phyloP scores from a whole-genome alignment of 1,140 invertebrate species.

The Grapholita molesta region DNA sequence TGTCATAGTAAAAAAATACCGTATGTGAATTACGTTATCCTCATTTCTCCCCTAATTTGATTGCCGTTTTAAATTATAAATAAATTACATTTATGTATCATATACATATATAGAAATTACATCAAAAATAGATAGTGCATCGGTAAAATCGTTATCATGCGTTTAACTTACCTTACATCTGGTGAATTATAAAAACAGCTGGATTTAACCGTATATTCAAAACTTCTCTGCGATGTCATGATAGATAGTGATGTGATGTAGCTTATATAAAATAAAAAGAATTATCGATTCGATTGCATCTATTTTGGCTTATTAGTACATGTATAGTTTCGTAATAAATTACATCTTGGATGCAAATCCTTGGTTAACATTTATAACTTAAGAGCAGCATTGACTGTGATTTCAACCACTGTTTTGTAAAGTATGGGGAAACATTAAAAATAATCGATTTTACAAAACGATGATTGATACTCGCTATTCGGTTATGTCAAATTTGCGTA shows the following conservation, averaged over 20 bases:
- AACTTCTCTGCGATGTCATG: not conserved
- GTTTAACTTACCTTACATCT: too few species aligned
- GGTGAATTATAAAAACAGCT: too few species aligned
- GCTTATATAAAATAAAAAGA: too few species aligned
- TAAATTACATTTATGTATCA: not conserved
- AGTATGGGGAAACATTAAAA: not conserved
- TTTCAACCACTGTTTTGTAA: not conserved
- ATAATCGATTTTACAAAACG: not conserved
- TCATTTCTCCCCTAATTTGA: slow-evolving; percentile 16
- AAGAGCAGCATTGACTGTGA: not conserved
- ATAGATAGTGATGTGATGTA: not conserved
- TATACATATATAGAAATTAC: too few species aligned
- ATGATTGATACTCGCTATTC: not conserved
- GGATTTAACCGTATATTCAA: too few species aligned
- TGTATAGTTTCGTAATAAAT: too few species aligned
- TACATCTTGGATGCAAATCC: too few species aligned
- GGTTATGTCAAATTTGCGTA: slow-evolving; percentile 4
- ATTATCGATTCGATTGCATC: too few species aligned
- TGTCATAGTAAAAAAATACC: slow-evolving; percentile 37
- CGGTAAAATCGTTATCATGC: too few species aligned
- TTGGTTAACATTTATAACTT: too few species aligned
- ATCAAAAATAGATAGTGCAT: too few species aligned
- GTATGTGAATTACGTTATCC: not conserved
- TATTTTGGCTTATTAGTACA: too few species aligned
- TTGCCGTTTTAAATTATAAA: slow-evolving; percentile 32